Percentiles rank a stretch among this genome's conserved stretches.
Evolutionary conservation across 2,797 vertebrate genomes (phyloP).

Genomic region (Chaenodraco wilsoni): DNA sequence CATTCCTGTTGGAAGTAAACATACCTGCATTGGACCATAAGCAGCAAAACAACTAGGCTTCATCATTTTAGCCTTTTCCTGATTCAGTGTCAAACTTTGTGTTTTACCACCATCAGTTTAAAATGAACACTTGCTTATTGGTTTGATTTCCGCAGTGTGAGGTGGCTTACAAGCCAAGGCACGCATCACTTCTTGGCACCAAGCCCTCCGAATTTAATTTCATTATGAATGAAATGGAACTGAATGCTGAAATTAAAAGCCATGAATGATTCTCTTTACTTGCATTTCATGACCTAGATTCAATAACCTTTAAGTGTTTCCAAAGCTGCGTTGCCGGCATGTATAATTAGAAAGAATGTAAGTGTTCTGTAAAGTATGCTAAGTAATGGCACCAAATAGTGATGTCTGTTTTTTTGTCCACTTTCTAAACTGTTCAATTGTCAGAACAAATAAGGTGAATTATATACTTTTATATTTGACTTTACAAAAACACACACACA

Average conservation of each 20-base stretch:
- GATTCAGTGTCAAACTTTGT: background rate
- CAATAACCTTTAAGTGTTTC: constrained; percentile 18
- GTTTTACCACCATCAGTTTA: constrained; percentile 13
- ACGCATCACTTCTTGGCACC: constrained; percentile 43
- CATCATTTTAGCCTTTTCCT: constrained; percentile 12
- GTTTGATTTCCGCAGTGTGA: constrained; percentile 36
- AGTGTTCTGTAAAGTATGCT: constrained; percentile 25
- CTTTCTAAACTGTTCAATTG: constrained; percentile 4
- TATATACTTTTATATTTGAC: constrained; percentile 49
- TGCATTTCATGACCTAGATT: constrained; percentile 34
- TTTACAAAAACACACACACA: constrained; percentile 35
- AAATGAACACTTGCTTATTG: constrained; percentile 33
- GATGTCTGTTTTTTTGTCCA: constrained; percentile 1
- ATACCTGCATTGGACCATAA: background rate
- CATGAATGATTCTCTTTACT: constrained; percentile 38
- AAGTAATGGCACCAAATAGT: background rate
- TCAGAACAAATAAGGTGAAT: constrained; percentile 32
- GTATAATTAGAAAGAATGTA: background rate
- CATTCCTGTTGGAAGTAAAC: background rate
- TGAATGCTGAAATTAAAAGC: constrained; percentile 47
- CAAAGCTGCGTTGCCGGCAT: constrained; percentile 20
- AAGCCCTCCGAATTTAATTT: constrained; percentile 35
- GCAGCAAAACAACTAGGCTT: background rate
- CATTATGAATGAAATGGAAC: constrained; percentile 53
- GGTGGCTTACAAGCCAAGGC: constrained; percentile 24